phyloP scores from a whole-genome alignment of 2,797 vertebrate species.

The Mus minutoides region DNA sequence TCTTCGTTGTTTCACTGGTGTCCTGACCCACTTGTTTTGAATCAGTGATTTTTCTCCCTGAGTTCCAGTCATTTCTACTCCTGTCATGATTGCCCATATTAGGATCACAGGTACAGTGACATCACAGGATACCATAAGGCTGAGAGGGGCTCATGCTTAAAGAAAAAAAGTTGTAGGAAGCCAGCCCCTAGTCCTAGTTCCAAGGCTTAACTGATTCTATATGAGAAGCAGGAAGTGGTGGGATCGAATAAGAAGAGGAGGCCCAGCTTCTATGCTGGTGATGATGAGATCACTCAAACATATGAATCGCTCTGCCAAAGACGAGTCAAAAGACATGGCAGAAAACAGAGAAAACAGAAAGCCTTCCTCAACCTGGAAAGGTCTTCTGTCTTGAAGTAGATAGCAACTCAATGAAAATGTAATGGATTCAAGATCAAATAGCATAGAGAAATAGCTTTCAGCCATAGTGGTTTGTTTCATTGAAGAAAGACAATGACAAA shows the following conservation, averaged over 20 bases:
- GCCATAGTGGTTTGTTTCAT: background rate
- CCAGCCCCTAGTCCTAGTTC: background rate
- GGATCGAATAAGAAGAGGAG: background rate
- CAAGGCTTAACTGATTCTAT: background rate
- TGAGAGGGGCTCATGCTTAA: background rate
- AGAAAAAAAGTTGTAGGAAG: background rate
- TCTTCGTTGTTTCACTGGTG: background rate
- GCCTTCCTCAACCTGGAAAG: background rate
- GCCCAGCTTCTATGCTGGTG: background rate
- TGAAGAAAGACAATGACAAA: background rate
- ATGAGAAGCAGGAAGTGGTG: fast-evolving
- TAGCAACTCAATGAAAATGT: constrained; percentile 8
- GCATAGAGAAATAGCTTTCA: background rate
- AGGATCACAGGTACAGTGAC: background rate
- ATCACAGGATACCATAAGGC: background rate
- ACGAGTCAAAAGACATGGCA: background rate
- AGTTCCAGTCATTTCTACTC: background rate
- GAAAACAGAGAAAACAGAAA: background rate
- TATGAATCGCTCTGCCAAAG: background rate
- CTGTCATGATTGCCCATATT: background rate
- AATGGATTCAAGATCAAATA: background rate
- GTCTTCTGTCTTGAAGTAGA: background rate
- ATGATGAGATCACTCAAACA: background rate
- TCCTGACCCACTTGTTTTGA: background rate
- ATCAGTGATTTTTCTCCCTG: background rate